These are phyloP conservation scores for Spinibarbus caldwelli DNA, from an alignment of 2,797 vertebrate genomes.

Conservation along the genomic window DNA sequence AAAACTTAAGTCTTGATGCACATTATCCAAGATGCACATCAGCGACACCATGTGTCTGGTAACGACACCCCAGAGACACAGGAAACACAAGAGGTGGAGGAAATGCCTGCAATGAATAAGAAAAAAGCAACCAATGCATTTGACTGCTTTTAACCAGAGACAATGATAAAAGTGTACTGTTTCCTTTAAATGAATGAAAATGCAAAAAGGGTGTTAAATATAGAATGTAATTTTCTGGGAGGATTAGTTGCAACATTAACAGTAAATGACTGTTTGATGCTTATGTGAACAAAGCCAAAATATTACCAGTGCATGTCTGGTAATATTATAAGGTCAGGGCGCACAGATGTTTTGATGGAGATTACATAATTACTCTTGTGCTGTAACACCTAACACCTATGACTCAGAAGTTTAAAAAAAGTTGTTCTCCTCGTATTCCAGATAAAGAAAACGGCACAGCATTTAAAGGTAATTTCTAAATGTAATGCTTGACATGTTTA, in stretches of 20 bases:
- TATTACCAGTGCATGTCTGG: background rate
- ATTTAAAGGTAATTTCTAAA: background rate
- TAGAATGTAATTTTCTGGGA: background rate
- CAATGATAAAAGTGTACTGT: background rate
- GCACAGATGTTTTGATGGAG: background rate
- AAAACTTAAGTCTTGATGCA: background rate
- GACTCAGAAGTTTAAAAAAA: background rate
- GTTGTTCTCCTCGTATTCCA: background rate
- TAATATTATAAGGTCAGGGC: background rate
- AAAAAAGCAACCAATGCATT: background rate
- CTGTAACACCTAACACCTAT: background rate
- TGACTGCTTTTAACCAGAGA: background rate
- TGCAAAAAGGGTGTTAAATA: background rate
- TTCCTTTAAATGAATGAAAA: background rate
- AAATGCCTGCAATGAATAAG: conserved; percentile 13
- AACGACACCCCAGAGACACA: background rate
- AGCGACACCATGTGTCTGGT: background rate
- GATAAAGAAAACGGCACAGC: background rate
- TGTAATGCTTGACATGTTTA: background rate
- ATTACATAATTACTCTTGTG: background rate
- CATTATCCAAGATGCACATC: background rate
- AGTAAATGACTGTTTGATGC: background rate
- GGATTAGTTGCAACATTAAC: background rate
- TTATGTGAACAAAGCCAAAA: background rate
- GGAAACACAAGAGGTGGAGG: conserved; percentile 1